These are phyloP conservation scores for Podarcis cretensis DNA, from an alignment of 2,113 vertebrate species.

Conservation along the genomic window DNA sequence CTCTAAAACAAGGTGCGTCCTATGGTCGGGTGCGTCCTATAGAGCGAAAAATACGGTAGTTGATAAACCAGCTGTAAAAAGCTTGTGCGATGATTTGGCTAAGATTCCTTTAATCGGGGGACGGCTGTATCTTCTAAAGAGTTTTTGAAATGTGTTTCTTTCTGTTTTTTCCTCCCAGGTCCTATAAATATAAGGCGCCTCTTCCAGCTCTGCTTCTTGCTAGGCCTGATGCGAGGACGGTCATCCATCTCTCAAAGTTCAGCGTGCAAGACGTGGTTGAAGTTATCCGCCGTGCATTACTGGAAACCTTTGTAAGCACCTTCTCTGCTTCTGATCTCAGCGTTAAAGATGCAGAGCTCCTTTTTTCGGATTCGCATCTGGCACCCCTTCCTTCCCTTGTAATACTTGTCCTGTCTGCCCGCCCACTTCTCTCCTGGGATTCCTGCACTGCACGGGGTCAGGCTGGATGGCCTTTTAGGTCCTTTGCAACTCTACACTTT, in stretches of 20 bases:
- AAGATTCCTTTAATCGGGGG: not conserved
- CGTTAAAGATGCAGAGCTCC: no score
- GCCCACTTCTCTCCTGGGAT: no score
- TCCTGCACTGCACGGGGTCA: no score
- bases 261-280: constrained; percentile 70
- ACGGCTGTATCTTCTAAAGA: not conserved
- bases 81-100: not conserved
- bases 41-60: no score
- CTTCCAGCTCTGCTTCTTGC: constrained; percentile 85
- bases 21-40: no score
- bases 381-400: no score
- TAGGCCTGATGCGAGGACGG: constrained; percentile 59
- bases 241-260: constrained; percentile 65
- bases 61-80: no score
- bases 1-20: no score
- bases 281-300: constrained; percentile 70
- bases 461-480: no score
- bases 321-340: not conserved
- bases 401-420: no score
- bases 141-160: constrained; percentile 16
- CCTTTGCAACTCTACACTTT: not conserved
- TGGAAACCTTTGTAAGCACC: constrained; percentile 85
- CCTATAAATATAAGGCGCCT: constrained; percentile 71
- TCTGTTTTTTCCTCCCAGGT: constrained; percentile 73
- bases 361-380: no score